These are phyloP conservation scores for Catocala sponsa DNA, from an alignment of 2,888 invertebrate genomes.

Conservation along the genomic window DNA sequence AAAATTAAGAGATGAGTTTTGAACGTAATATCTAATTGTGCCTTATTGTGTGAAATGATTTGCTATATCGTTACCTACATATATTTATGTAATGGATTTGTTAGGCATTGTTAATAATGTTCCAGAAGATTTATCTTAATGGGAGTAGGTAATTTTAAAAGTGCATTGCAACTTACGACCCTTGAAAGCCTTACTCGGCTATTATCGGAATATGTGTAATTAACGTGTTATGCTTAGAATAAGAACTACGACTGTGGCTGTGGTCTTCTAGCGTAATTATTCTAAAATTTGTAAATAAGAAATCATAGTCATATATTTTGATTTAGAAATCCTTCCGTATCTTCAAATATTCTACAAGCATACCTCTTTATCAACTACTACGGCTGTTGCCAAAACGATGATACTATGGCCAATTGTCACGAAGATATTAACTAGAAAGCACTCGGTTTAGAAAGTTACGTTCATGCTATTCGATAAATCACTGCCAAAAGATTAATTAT, in stretches of 20 bases:
- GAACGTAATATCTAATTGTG: conserved; percentile 62
- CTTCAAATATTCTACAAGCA: conserved; percentile 1
- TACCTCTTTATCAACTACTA: background rate
- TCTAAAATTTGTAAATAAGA: conserved; percentile 62
- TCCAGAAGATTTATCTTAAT: conserved; percentile 42
- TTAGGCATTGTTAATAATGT: conserved; percentile 42
- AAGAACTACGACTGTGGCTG: conserved; percentile 78
- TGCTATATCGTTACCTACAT: conserved; percentile 33
- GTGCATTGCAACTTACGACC: conserved; percentile 33
- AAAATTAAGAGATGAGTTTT: conserved; percentile 46
- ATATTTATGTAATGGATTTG: conserved; percentile 34
- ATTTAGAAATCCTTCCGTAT: conserved; percentile 6
- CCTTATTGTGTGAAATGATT: conserved; percentile 74
- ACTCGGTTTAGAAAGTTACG: too few species aligned
- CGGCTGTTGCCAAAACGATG: too few species aligned
- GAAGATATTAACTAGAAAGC: too few species aligned
- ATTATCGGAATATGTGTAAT: conserved; percentile 1
- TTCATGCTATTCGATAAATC: too few species aligned
- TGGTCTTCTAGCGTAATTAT: conserved; percentile 66
- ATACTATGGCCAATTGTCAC: too few species aligned
- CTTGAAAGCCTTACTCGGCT: conserved; percentile 14
- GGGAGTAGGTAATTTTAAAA: conserved; percentile 39
- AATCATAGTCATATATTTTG: conserved; percentile 70
- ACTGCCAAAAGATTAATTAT: too few species aligned
- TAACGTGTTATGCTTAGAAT: conserved; percentile 49